Base-by-base conservation (phyloP, 2,888 invertebrate genomes). In the Ctenicera cuprea region DNA sequence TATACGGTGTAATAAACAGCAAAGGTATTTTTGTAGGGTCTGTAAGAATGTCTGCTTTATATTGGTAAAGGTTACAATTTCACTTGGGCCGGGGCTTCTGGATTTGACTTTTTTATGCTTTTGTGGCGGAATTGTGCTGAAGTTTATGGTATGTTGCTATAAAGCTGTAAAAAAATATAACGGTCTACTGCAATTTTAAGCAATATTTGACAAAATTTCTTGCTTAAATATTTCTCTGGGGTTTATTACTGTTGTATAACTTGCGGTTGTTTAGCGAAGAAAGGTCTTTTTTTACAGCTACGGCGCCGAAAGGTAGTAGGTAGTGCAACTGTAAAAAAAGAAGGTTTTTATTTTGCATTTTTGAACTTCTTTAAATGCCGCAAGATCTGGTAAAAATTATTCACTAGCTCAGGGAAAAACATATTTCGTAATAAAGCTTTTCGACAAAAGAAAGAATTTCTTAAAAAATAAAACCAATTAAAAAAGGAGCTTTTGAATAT, bases 131-230 rank as follows among this genome's bases (percentile, higher is more conserved):
- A 52, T 41, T 61, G n/a, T n/a, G 45, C 64, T 63, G 71, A 48
- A 41, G 20, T 22, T 67, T 62, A 63, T 62, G 48, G 71, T 59
- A 54, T n/a, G 43, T 22, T 57, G 22, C 64, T 20, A 43, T 45
- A 26, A 33, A 26, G 66, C 57, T 50, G 71, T 66, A 71, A 66
- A 71, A 70, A 73, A 65, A 65, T 50, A 48, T 73, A 73, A 69
- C 73, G 73, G 73, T 69, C 63, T 52, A 67, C 50, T 67, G 67
- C 67, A 72, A 72, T 72, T 72, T 73, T 73, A 68, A 64, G 68
- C 33, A 73, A 73, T 45, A 57, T 52, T 64, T 61, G 37, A 62
- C 63, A 50, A 64, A 41, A 26, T 63, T 70, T 63, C 9, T 8
- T 9, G 18, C 22, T 45, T 43, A 62, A 62, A 62, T 45, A 16